These are phyloP conservation scores for Masnerella sp. DNA, from an alignment of 2,888 invertebrate species.

Conservation along the genomic window DNA sequence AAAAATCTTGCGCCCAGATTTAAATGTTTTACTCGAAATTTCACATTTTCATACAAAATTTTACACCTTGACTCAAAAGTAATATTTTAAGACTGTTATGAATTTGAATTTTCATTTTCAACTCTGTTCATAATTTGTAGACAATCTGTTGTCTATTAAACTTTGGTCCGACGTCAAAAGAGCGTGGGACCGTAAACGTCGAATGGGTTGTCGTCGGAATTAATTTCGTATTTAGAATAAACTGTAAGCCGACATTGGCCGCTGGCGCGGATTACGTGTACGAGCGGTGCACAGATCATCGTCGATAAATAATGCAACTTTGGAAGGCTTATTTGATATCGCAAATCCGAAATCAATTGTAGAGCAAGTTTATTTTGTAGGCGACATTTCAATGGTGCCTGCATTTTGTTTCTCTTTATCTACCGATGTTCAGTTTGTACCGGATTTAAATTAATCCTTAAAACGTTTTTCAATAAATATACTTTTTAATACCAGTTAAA, in stretches of 20 bases:
- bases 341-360: constrained; percentile 25
- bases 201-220: constrained; percentile 37
- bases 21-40: too few relatives aligned
- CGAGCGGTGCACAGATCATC: constrained; percentile 16
- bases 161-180: too few relatives aligned
- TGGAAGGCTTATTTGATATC: constrained; percentile 29
- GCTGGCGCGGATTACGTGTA: constrained; percentile 31
- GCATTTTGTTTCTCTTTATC: not conserved
- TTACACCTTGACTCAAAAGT: too few relatives aligned
- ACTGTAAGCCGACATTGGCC: constrained; percentile 37
- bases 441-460: not conserved
- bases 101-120: too few relatives aligned
- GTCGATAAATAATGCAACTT: constrained; percentile 31
- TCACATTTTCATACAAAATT: too few relatives aligned
- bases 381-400: constrained; percentile 6
- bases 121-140: too few relatives aligned
- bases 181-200: constrained; percentile 49
- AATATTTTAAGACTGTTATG: too few relatives aligned
- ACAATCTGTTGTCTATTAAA: too few relatives aligned
- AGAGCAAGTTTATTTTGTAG: constrained; percentile 2
- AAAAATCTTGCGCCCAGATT: too few relatives aligned
- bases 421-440: not conserved
- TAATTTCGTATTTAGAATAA: constrained; percentile 45
- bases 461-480: not conserved
- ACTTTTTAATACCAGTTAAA: too few relatives aligned